These are phyloP conservation scores for Mnemiopsis leidyi DNA, from an alignment of 37 sponge, comb jelly and placozoan genomes.

Conservation along the genomic window DNA sequence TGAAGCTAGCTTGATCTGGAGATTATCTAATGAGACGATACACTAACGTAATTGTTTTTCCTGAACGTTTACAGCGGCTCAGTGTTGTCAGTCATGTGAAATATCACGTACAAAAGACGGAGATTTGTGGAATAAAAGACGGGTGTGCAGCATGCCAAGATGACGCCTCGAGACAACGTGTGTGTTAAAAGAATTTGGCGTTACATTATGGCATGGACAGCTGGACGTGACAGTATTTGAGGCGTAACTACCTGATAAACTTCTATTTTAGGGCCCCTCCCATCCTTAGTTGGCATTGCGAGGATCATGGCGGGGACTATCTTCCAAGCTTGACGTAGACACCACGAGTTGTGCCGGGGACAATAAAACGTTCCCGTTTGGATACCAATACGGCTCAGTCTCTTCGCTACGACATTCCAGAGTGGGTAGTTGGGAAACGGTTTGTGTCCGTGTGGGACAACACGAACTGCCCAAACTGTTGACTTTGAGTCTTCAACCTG, in stretches of 20 bases:
- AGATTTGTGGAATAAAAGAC: too few relatives aligned
- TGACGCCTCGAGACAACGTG: too few relatives aligned
- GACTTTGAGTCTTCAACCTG: constrained; percentile 45
- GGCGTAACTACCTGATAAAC: constrained; percentile 64
- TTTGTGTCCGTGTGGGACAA: constrained; percentile 61
- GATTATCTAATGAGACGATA: too few relatives aligned
- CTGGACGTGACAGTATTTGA: too few relatives aligned
- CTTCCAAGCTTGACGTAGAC: constrained; percentile 45
- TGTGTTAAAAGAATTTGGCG: too few relatives aligned
- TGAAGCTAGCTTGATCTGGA: too few relatives aligned
- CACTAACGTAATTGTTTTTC: too few relatives aligned
- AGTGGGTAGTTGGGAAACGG: constrained; percentile 61
- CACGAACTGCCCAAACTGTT: constrained; percentile 48
- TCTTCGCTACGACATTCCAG: constrained; percentile 41
- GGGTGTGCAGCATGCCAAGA: too few relatives aligned
- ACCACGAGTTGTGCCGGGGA: constrained; percentile 58
- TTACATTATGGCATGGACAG: too few relatives aligned
- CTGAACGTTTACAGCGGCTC: too few relatives aligned
- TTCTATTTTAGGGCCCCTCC: constrained; percentile 16
- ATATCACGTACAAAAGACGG: too few relatives aligned
- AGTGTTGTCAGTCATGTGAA: too few relatives aligned
- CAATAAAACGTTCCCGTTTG: constrained; percentile 63
- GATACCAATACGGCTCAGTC: constrained; percentile 55
- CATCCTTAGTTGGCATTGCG: constrained; percentile 19
- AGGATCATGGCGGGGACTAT: constrained; percentile 56